Percentiles rank a stretch among this genome's conserved stretches.
These are phyloP conservation scores for Chaetodon trifascialis DNA, from an alignment of 2,113 vertebrate genomes.

Conservation along the genomic window DNA sequence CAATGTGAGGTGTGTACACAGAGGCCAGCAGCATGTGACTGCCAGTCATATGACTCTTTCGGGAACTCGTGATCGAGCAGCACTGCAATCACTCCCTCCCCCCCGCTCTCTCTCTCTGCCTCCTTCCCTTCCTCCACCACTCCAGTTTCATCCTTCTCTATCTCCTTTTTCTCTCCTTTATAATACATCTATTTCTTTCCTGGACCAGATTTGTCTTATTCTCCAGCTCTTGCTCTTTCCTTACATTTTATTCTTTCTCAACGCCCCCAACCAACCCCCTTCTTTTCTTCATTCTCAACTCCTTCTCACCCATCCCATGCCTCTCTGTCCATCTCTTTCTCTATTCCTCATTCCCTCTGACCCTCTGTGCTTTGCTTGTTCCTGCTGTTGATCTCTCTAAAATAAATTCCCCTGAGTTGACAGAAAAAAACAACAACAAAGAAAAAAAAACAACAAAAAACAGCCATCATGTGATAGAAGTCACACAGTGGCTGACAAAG, in stretches of 20 bases:
- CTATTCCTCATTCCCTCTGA: constrained; percentile 16
- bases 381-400: constrained; percentile 42
- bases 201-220: background rate
- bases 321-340: constrained; percentile 29
- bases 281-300: constrained; percentile 1
- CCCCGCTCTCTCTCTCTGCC: constrained; percentile 32
- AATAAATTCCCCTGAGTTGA: constrained; percentile 82
- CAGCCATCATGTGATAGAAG: constrained; percentile 85
- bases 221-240: background rate
- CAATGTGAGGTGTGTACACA: constrained; percentile 83
- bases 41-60: constrained; percentile 89
- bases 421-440: constrained; percentile 13
- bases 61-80: constrained; percentile 88
- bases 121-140: background rate
- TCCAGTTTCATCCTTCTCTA: constrained; percentile 35
- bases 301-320: background rate
- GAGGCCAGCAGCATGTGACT: constrained; percentile 88
- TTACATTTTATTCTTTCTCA: background rate
- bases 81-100: constrained; percentile 83
- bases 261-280: constrained; percentile 24
- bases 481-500: constrained; percentile 77
- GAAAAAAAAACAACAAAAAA: constrained; percentile 33
- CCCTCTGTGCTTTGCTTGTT: constrained; percentile 10
- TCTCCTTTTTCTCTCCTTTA: constrained; percentile 19
- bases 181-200: background rate